Evolutionary conservation across 2,888 invertebrate genomes (phyloP).

Genomic region (Agrilus biguttatus): DNA sequence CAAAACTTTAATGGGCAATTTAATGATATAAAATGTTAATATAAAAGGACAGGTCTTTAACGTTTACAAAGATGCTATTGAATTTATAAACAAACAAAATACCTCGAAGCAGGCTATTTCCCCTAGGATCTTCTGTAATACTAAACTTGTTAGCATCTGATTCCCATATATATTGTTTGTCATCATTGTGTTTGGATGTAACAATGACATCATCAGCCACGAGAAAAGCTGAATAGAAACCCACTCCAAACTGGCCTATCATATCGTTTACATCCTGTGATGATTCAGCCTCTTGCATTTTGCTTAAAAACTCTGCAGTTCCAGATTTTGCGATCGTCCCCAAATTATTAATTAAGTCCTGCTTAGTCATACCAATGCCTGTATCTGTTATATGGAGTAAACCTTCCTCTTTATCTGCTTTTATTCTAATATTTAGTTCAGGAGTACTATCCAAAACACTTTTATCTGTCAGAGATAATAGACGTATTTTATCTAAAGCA

Average conservation of each 20-base stretch:
- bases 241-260: slow-evolving; percentile 99
- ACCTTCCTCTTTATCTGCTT: slow-evolving; percentile 82
- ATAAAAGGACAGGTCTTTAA: neutral
- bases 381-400: slow-evolving; percentile 90
- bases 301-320: slow-evolving; percentile 87
- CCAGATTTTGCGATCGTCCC: slow-evolving; percentile 98
- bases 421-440: slow-evolving; percentile 82
- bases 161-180: slow-evolving; percentile 94
- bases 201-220: slow-evolving; percentile 95
- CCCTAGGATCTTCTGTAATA: slow-evolving; percentile 87
- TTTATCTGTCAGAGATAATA: slow-evolving; percentile 80
- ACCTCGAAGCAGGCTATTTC: slow-evolving; percentile 75
- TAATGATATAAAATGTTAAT: neutral
- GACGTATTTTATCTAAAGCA: slow-evolving; percentile 94
- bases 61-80: neutral
- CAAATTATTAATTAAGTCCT: slow-evolving; percentile 86
- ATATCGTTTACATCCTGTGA: slow-evolving; percentile 82
- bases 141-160: slow-evolving; percentile 85
- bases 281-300: slow-evolving; percentile 59
- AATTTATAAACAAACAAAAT: neutral
- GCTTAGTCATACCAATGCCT: slow-evolving; percentile 94
- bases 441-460: slow-evolving; percentile 60
- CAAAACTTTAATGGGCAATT: slow-evolving; percentile 1
- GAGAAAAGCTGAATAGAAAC: slow-evolving; percentile 94
- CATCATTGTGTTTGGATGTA: slow-evolving; percentile 87